These are phyloP conservation scores for Malacoctenus gilli DNA, from an alignment of 2,797 vertebrate genomes.

Conservation along the genomic window DNA sequence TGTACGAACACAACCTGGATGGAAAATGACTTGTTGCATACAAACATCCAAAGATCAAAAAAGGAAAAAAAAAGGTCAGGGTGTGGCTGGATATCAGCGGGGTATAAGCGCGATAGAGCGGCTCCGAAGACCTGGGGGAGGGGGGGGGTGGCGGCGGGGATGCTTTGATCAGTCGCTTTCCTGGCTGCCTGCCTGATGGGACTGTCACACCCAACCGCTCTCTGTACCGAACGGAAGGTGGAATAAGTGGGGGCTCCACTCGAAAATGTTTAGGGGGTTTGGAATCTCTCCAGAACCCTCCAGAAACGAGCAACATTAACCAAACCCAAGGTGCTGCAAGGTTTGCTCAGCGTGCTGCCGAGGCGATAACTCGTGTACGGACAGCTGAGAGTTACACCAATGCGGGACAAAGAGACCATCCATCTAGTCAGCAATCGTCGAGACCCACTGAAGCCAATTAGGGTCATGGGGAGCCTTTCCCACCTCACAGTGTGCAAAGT, in stretches of 20 bases:
- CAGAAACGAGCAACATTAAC: slow-evolving; percentile 15
- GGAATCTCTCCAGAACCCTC: slow-evolving; percentile 13
- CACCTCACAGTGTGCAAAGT: too few relatives aligned
- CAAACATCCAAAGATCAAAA: slow-evolving; percentile 26
- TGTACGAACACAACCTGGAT: slow-evolving; percentile 33
- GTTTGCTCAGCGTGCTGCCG: not conserved
- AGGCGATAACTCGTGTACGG: not conserved
- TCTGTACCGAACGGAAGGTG: slow-evolving; percentile 3
- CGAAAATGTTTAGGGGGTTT: not conserved
- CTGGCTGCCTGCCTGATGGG: slow-evolving; percentile 27
- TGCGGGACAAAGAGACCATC: too few relatives aligned
- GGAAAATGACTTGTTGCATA: slow-evolving; percentile 60
- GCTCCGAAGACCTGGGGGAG: not conserved
- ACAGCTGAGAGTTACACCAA: too few relatives aligned
- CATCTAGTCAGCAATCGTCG: too few relatives aligned
- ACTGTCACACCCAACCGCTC: slow-evolving; percentile 28
- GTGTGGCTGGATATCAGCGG: slow-evolving; percentile 34
- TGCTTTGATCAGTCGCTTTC: slow-evolving; percentile 38
- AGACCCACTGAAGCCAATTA: too few relatives aligned
- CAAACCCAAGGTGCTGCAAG: slow-evolving; percentile 7
- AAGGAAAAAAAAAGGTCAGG: slow-evolving; percentile 24
- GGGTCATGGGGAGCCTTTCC: too few relatives aligned
- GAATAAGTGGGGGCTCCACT: slow-evolving; percentile 19
- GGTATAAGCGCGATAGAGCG: slow-evolving; percentile 42
- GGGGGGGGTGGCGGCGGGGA: not conserved